These are phyloP conservation scores for Tryphoninae sp. DNA, from an alignment of 2,888 invertebrate genomes.

Conservation along the genomic window DNA sequence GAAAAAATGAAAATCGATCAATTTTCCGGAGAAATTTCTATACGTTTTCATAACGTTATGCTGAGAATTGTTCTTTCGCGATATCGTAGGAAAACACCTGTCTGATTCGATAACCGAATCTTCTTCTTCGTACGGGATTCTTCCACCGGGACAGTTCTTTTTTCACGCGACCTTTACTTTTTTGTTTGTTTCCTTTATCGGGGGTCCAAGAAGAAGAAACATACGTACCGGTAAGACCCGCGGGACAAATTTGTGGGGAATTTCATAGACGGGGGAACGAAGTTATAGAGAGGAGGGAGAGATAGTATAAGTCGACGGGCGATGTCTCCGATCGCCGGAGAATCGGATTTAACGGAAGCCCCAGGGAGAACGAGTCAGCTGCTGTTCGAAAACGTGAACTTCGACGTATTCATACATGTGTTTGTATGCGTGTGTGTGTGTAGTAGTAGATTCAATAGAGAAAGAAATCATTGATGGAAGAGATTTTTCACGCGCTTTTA, in stretches of 20 bases:
- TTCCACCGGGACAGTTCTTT: constrained; percentile 11
- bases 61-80: not conserved
- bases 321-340: constrained; percentile 49
- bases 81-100: constrained; percentile 36
- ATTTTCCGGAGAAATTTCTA: not conserved
- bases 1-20: too few species aligned
- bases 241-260: constrained; percentile 57
- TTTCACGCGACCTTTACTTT: constrained; percentile 22
- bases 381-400: constrained; percentile 27
- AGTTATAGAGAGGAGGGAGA: constrained; percentile 32
- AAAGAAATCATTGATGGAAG: constrained; percentile 14
- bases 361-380: constrained; percentile 51
- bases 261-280: constrained; percentile 42
- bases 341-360: constrained; percentile 62
- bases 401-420: constrained; percentile 16
- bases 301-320: constrained; percentile 43
- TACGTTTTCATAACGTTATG: not conserved
- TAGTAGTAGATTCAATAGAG: not conserved
- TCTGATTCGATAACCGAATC: constrained; percentile 44
- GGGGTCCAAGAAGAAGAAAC: constrained; percentile 23
- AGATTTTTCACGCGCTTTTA: constrained; percentile 1
- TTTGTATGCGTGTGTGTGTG: not conserved
- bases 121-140: constrained; percentile 13
- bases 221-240: constrained; percentile 25
- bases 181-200: constrained; percentile 10